Conservation (phyloP, 2,888 invertebrate species). For the Tipula unca region DNA sequence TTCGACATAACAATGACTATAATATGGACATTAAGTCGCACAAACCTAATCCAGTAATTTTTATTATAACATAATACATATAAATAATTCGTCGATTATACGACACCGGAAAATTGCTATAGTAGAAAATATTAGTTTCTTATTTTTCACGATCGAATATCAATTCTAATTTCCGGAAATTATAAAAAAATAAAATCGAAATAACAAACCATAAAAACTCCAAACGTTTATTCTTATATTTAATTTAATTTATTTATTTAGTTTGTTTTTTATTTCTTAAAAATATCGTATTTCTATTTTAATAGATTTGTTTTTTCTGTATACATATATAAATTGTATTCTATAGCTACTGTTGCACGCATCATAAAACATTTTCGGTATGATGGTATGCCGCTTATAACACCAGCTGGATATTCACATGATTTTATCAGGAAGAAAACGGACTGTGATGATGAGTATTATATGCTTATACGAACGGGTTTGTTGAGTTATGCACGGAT, state of each 20-base stretch:
- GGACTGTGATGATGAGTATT: constrained; percentile 63
- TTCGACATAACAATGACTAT: no score
- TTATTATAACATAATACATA: no score
- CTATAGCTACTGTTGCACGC: constrained; percentile 72
- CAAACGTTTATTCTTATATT: not conserved
- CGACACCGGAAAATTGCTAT: not conserved
- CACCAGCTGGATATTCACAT: constrained; percentile 70
- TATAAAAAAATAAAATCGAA: not conserved
- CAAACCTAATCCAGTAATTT: no score
- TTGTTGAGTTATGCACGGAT: constrained; percentile 63
- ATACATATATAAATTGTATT: constrained; percentile 25
- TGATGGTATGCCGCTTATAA: constrained; percentile 65
- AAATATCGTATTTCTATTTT: not conserved
- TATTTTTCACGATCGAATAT: not conserved
- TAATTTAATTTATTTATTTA: not conserved
- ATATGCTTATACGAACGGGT: constrained; percentile 68
- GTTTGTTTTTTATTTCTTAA: not conserved
- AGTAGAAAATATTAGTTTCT: not conserved
- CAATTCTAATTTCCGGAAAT: not conserved
- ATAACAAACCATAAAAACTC: not conserved
- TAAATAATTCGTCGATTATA: not conserved
- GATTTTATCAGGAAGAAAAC: constrained; percentile 69
- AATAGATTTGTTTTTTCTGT: not conserved
- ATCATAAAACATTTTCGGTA: constrained; percentile 67
- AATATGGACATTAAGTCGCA: no score